Evolutionary conservation across 2,797 vertebrate genomes (phyloP), one percentile per base, ranked within the genome.

Genomic region (Phrynocephalus guinanensis): DNA sequence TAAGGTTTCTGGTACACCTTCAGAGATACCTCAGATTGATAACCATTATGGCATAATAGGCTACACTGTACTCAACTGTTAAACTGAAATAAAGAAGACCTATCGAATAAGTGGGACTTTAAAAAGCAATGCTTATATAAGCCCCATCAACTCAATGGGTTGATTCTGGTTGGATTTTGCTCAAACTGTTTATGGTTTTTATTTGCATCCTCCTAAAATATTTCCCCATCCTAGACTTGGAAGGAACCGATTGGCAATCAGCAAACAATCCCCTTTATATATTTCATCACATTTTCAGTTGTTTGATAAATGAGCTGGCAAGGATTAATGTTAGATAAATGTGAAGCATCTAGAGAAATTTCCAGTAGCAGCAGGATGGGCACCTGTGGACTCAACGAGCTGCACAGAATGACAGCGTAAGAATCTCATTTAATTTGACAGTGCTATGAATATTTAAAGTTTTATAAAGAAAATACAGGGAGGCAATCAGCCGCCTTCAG

Each of bases 381-480:
- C 92, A 92, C 86, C 4, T 67, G 81, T 85, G 91, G 88, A 90
- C 56, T 85, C 84, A 85, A 83, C 50, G 71, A 92, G 86, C 75
- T 94, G 92, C 92, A 92, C 94, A 95, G 90, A 94, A 93, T 75
- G 92, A 83, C 90, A 95, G 86, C 48, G 81, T 33, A 93, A 92
- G 89, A 95, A 95, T 90, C 50, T 79, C 0, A 91, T 93, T 94
- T 95, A 93, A 95, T 96, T 95, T 95, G 90, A 94, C 87, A 90
- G 91, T 24, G 0, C 0, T 85, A 91, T 95, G 94, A 95, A 94
- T 96, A 95, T 95, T 95, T 95, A 95, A 94, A 90, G 86, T 93
- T 95, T 94, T 91, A 91, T 95, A 95, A 94, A 89, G 84, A 95
- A 88, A 96, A 95, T 93, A 93, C 70, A 94, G 92, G 93, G 93